Conservation (phyloP, 2,888 invertebrate genomes). For the Erannis defoliaria region DNA sequence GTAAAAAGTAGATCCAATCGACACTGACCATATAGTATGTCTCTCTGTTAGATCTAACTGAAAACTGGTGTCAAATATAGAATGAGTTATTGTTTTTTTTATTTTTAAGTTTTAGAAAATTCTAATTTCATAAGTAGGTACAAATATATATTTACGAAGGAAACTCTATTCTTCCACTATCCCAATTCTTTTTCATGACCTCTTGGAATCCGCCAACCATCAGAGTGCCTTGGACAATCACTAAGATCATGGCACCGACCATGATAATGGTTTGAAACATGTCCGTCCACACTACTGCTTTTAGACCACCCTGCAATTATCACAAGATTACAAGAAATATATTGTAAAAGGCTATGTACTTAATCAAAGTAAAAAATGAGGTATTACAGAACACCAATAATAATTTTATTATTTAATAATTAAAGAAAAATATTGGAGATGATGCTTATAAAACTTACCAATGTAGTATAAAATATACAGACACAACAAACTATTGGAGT, state of each 20-base stretch:
- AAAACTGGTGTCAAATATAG: slow-evolving; percentile 82
- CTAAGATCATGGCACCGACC: slow-evolving; percentile 89
- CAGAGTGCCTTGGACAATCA: slow-evolving; percentile 88
- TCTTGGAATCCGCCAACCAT: slow-evolving; percentile 88
- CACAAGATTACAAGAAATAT: slow-evolving; percentile 35
- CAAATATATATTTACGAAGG: slow-evolving; percentile 76
- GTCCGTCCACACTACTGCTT: slow-evolving; percentile 91
- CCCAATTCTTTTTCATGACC: slow-evolving; percentile 86
- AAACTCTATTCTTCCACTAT: slow-evolving; percentile 87
- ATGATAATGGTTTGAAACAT: slow-evolving; percentile 90
- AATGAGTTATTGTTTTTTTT: not conserved
- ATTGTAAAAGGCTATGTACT: too few relatives aligned
- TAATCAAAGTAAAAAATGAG: too few relatives aligned
- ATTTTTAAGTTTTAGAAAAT: not conserved
- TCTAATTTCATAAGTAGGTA: not conserved
- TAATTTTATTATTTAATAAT: too few relatives aligned
- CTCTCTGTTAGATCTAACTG: slow-evolving; percentile 89
- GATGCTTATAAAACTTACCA: slow-evolving; percentile 80
- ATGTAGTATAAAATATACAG: slow-evolving; percentile 93
- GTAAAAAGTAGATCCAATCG: slow-evolving; percentile 90
- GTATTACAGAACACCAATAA: too few relatives aligned
- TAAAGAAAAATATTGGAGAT: too few relatives aligned
- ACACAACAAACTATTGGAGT: slow-evolving; percentile 91
- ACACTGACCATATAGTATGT: slow-evolving; percentile 91
- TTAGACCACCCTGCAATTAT: slow-evolving; percentile 89